Conservation (phyloP, 2,888 invertebrate genomes). For the Ophioninae sp. region DNA sequence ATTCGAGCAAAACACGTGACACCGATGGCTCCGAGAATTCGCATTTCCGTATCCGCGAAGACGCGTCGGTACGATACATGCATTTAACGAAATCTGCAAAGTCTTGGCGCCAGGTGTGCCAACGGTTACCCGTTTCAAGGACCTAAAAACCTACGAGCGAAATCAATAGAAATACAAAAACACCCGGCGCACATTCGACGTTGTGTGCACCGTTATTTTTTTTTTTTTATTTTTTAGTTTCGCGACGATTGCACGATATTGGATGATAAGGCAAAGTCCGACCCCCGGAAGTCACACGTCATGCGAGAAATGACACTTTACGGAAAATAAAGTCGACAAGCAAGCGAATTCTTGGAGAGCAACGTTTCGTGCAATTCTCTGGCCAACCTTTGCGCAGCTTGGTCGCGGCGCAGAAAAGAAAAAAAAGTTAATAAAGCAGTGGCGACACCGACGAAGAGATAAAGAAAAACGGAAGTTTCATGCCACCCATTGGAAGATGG, state of each 20-base stretch:
- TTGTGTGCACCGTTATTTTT: background rate
- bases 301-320: conserved; percentile 30
- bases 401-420: conserved; percentile 3
- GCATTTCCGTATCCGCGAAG: background rate
- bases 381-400: conserved; percentile 11
- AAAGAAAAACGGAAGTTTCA: conserved; percentile 39
- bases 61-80: background rate
- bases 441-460: conserved; percentile 52
- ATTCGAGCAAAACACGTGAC: background rate
- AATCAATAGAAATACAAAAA: conserved; percentile 16
- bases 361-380: conserved; percentile 40
- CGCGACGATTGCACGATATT: conserved; percentile 24
- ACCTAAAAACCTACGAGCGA: background rate
- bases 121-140: background rate
- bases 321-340: conserved; percentile 16
- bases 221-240: background rate
- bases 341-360: conserved; percentile 11
- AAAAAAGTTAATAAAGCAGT: conserved; percentile 38
- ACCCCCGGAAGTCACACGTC: conserved; percentile 29
- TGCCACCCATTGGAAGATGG: background rate
- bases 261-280: conserved; percentile 1
- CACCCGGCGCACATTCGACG: conserved; percentile 26
- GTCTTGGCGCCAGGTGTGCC: background rate
- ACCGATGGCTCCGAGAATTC: background rate
- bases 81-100: background rate